These are phyloP conservation scores for Cyprinodon diabolis DNA, from an alignment of 2,797 vertebrate genomes.

Conservation along the genomic window DNA sequence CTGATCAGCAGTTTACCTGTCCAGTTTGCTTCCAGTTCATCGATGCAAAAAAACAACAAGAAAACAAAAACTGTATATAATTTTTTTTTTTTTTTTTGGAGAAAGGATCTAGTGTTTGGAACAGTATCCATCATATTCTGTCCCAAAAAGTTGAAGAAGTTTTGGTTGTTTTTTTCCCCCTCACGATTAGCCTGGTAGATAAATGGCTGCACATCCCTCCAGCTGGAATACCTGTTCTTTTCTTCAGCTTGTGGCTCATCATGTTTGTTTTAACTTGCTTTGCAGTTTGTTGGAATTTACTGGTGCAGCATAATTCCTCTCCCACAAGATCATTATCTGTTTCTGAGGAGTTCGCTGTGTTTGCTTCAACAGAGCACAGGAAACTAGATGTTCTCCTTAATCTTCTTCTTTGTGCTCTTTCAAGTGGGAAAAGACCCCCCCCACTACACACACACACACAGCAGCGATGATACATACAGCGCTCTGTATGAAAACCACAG, in stretches of 20 bases:
- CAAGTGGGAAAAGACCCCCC: constrained; percentile 11
- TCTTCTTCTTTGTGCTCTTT: constrained; percentile 15
- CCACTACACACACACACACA: background rate
- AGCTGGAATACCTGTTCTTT: constrained; percentile 1
- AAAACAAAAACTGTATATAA: too few species aligned
- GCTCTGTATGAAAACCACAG: constrained; percentile 10
- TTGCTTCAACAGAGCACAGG: constrained; percentile 22
- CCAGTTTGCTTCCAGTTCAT: too few species aligned
- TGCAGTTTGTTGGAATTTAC: constrained; percentile 34
- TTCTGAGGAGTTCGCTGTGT: constrained; percentile 37
- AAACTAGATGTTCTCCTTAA: constrained; percentile 36
- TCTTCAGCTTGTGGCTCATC: constrained; percentile 15
- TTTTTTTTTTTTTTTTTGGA: too few species aligned
- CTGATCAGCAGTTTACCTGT: too few species aligned
- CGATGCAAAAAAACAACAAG: too few species aligned
- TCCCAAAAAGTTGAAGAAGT: background rate
- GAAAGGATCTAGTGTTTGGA: too few species aligned
- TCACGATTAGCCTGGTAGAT: background rate
- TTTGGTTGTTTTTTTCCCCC: background rate
- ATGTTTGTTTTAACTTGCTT: constrained; percentile 43
- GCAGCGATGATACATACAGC: background rate
- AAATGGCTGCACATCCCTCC: background rate
- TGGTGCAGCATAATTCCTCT: constrained; percentile 22
- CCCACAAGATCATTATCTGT: constrained; percentile 37
- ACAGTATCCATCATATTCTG: too few species aligned